Evolutionary conservation across 2,888 invertebrate species (phyloP).

Genomic region (Linyphia triangularis): DNA sequence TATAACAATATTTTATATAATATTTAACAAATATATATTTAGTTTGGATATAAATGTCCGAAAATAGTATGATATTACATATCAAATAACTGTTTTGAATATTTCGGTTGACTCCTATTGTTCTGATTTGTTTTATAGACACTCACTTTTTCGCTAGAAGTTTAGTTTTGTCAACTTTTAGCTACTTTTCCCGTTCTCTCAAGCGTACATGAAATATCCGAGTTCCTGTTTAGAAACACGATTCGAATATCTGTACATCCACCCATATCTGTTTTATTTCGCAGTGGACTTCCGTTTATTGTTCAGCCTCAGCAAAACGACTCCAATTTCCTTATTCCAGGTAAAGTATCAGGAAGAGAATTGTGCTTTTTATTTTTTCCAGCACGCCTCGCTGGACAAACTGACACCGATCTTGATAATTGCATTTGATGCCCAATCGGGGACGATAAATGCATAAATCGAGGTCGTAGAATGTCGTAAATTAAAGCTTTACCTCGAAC

Average conservation of each 20-base stretch:
- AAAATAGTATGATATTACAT: too few relatives aligned
- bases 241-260: neutral
- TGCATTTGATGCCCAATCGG: neutral
- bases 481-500: slow-evolving; percentile 32
- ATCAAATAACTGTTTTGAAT: too few relatives aligned
- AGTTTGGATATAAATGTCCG: too few relatives aligned
- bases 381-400: slow-evolving; percentile 43
- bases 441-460: neutral
- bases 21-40: too few relatives aligned
- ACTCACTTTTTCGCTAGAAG: neutral
- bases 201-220: slow-evolving; percentile 24
- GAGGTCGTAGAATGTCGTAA: slow-evolving; percentile 17
- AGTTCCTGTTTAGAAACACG: neutral
- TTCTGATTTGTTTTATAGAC: neutral
- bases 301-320: slow-evolving; percentile 21
- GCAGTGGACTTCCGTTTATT: slow-evolving; percentile 28
- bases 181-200: neutral
- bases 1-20: too few relatives aligned
- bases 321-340: slow-evolving; percentile 39
- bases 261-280: slow-evolving; percentile 11
- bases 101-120: neutral
- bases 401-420: slow-evolving; percentile 45
- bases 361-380: neutral
- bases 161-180: neutral
- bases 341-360: slow-evolving; percentile 58